Percentiles rank a stretch among this genome's conserved stretches.
Evolutionary conservation across 1,140 invertebrate species (phyloP).

Genomic region (Muscidifurax raptorellus): DNA sequence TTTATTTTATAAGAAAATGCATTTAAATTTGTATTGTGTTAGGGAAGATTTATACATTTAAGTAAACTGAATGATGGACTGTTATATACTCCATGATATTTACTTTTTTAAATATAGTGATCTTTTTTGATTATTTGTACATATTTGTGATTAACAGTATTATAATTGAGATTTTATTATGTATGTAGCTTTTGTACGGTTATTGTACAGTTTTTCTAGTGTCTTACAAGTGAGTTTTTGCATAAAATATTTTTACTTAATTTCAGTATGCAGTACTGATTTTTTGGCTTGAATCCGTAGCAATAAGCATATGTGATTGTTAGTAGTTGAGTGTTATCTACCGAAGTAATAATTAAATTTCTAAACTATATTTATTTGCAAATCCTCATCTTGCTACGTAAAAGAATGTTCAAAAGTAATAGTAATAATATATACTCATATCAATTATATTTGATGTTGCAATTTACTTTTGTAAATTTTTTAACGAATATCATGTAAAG

Average conservation of each 20-base stretch:
- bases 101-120: not conserved
- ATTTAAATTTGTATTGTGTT: not conserved
- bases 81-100: not conserved
- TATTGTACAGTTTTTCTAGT: constrained; percentile 24
- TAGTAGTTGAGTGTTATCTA: too few species aligned
- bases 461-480: constrained; percentile 2
- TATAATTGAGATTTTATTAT: constrained; percentile 2
- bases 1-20: not conserved
- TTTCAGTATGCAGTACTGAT: not conserved
- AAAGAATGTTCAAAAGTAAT: not conserved
- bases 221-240: constrained; percentile 6
- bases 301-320: not conserved
- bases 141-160: constrained; percentile 26
- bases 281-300: not conserved
- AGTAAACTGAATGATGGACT: not conserved
- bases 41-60: not conserved
- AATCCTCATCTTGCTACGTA: not conserved
- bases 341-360: not conserved
- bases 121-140: not conserved
- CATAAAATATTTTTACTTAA: constrained; percentile 1
- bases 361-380: not conserved
- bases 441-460: not conserved
- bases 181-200: not conserved
- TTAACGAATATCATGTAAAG: not conserved
- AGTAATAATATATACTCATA: not conserved